These are phyloP conservation scores for Psophia crepitans DNA, from an alignment of 2,113 vertebrate species.

Conservation along the genomic window DNA sequence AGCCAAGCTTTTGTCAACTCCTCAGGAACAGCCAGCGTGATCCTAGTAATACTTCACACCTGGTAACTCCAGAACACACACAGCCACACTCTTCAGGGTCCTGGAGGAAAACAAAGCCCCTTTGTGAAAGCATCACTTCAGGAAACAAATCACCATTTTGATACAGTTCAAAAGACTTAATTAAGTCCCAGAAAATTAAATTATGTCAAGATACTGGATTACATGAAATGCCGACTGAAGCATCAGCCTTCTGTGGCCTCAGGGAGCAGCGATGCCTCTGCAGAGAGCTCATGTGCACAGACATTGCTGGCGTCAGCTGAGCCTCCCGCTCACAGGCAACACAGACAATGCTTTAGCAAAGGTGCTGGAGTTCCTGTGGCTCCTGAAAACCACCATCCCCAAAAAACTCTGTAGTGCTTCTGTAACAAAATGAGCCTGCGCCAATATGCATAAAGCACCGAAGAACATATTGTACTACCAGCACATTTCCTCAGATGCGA, in stretches of 20 bases:
- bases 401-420: not conserved
- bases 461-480: not conserved
- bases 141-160: not conserved
- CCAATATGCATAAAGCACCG: not conserved
- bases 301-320: not conserved
- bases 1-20: not conserved
- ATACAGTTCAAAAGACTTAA: not conserved
- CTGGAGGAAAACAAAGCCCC: not conserved
- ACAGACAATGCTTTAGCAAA: not conserved
- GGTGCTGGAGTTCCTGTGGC: not conserved
- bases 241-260: not conserved
- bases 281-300: not conserved
- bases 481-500: not conserved
- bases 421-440: not conserved
- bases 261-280: not conserved
- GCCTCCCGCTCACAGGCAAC: not conserved
- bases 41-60: not conserved
- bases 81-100: not conserved
- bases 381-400: not conserved
- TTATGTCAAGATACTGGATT: not conserved
- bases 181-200: not conserved
- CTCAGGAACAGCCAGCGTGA: not conserved
- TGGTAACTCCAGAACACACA: not conserved
- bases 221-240: fast-evolving
- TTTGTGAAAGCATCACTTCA: not conserved